A percentile compares a stretch with the other conserved stretches of the same genome.
phyloP scores from a whole-genome alignment of 2,797 vertebrate genomes.

The Coracias cyanogaster region DNA sequence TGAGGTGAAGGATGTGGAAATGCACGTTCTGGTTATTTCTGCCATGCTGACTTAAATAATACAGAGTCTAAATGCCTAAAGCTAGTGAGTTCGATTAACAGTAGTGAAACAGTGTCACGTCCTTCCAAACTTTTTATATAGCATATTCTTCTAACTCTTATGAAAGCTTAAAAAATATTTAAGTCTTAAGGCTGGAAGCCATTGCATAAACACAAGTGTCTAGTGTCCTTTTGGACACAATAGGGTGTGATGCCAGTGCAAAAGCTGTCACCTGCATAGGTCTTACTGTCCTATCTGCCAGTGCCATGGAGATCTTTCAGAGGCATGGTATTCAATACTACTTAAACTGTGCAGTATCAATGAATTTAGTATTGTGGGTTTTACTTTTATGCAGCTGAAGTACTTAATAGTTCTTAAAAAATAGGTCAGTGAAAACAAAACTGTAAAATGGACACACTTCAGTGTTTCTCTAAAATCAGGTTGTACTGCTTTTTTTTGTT shows the following conservation, averaged over 20 bases:
- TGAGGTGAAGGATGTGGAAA: neutral
- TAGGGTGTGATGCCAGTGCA: neutral
- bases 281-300: neutral
- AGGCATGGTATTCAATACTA: neutral
- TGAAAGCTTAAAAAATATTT: neutral
- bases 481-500: neutral
- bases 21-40: neutral
- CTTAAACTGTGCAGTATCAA: neutral
- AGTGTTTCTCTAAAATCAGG: neutral
- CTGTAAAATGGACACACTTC: neutral
- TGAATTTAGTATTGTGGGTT: neutral
- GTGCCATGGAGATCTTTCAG: fast-evolving
- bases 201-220: neutral
- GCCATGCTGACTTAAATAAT: neutral
- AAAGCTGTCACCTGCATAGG: neutral
- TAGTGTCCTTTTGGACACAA: neutral
- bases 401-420: neutral
- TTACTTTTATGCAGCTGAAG: neutral
- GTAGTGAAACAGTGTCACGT: neutral
- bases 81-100: neutral
- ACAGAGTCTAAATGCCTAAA: neutral
- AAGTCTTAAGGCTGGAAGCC: neutral
- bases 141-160: neutral
- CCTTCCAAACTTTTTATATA: neutral
- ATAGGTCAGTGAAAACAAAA: neutral